Base-by-base conservation (phyloP, 2,113 vertebrate genomes). In the Peucedramus taeniatus region DNA sequence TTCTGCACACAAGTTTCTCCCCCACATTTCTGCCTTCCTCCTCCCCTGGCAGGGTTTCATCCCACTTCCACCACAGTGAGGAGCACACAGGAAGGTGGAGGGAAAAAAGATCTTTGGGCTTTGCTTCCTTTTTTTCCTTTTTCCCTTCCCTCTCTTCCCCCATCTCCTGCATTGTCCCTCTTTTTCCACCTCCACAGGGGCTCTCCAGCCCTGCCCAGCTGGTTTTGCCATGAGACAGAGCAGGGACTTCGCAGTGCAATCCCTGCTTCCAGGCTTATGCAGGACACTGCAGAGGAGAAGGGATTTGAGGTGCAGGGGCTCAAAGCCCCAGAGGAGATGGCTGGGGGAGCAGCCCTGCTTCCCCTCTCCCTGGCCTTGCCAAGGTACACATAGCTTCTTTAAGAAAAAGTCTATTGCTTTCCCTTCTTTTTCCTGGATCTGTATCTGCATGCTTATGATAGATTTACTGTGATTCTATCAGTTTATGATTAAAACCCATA, bases 401-500 rank as follows among this genome's bases (percentile, higher is more conserved):
- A 63, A 51, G 61, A 72, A 85, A 71, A 89, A 66, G 9, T 30
- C 60, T 50, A 9, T 42, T 33, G 40, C 75, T 83, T 86, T 79
- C 82, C 49, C 71, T 26, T 65, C 61, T 24, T 77, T 44, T 37
- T 57, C 27, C 87, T 40, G 42, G 51, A 59, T 61, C 74, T 10
- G 1, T 57, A 87, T 90, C 91, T 76, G 77, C 80, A 68, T 71
- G 70, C 65, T 82, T 71, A 69, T 83, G 88, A 94, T 61, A 81
- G 94, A 96, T 97, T 96, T 94, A 87, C 90, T 50, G 87, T 64
- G 68, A 96, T 94, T 93, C 92, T 63, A 83, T 93, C 14, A 5
- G 64, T 92, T 93, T 90, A 70, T 96, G 93, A 97, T 96, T 96
- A 97, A 97, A 97, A 81, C 23, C 35, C 87, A 94, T 96, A 94